Conservation (phyloP, 2,888 invertebrate genomes). For the Acrobasis consociella region DNA sequence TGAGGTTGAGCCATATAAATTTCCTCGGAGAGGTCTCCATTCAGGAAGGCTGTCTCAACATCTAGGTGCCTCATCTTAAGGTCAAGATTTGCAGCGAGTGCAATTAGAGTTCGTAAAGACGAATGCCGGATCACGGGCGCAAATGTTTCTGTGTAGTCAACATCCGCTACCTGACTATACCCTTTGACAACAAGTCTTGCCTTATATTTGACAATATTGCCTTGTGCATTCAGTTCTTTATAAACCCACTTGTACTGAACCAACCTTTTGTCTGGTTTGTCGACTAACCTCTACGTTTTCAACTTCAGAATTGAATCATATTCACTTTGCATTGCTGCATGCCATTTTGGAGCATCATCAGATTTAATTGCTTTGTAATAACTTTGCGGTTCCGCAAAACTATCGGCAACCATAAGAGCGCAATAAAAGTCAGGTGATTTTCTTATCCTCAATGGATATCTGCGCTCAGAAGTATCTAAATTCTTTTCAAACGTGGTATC, state of each 20-base stretch:
- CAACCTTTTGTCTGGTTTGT: constrained; percentile 16
- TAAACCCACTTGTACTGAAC: constrained; percentile 25
- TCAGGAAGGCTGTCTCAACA: constrained; percentile 25
- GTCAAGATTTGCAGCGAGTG: constrained; percentile 16
- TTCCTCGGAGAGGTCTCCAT: constrained; percentile 24
- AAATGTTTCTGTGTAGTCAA: constrained; percentile 27
- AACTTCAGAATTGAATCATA: constrained; percentile 32
- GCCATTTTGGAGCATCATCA: constrained; percentile 27
- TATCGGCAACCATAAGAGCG: neutral
- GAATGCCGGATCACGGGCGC: constrained; percentile 26
- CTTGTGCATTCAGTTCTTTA: constrained; percentile 14
- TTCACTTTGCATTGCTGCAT: constrained; percentile 32
- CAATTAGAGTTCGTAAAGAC: constrained; percentile 21
- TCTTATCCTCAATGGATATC: neutral
- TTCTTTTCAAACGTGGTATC: no score
- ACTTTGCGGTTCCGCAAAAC: neutral
- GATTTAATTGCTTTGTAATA: neutral
- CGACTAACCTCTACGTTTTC: constrained; percentile 34
- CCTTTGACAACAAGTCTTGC: constrained; percentile 26
- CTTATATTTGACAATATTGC: constrained; percentile 15
- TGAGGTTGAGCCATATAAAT: constrained; percentile 23
- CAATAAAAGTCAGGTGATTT: neutral
- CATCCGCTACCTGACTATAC: constrained; percentile 14
- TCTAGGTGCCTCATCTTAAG: constrained; percentile 24
- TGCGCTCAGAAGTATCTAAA: no score